phyloP scores from a whole-genome alignment of 2,797 vertebrate species.

The Florisuga fusca region DNA sequence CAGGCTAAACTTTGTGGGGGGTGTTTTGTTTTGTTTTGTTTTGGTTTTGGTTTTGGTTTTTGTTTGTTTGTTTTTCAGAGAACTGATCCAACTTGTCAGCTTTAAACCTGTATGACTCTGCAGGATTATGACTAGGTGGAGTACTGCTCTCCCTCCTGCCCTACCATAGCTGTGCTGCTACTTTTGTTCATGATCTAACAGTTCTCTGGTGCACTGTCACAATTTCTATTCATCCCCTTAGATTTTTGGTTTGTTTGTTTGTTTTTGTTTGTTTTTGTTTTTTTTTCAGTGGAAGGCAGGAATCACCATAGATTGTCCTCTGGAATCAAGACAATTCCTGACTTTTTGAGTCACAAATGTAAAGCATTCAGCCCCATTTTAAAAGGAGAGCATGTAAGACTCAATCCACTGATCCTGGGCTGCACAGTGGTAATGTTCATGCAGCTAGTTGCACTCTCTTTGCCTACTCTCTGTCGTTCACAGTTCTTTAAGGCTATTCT shows the following conservation, averaged over 20 bases:
- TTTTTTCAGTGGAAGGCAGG: not conserved
- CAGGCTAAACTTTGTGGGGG: not conserved
- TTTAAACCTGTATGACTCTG: not conserved
- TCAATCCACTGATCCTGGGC: not conserved
- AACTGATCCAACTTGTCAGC: not conserved
- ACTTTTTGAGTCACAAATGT: not conserved
- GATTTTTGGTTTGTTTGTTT: no score
- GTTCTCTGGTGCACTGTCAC: not conserved
- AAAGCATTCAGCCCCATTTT: not conserved
- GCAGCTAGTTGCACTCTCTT: not conserved
- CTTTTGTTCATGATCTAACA: not conserved
- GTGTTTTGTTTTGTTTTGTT: not conserved
- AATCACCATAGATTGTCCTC: not conserved
- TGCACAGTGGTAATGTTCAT: accelerated
- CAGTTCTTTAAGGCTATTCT: not conserved
- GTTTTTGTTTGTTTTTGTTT: not conserved
- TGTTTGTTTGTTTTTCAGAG: not conserved
- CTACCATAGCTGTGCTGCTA: not conserved
- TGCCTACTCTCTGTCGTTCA: not conserved
- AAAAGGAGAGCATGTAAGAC: not conserved
- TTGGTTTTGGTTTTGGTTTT: no score
- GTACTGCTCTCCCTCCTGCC: not conserved
- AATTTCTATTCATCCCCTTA: not conserved
- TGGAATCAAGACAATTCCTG: not conserved
- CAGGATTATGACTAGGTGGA: not conserved